A percentile compares a stretch with the other conserved stretches of the same genome.
Evolutionary conservation across 2,888 invertebrate species (phyloP).

Genomic region (Standfussiana lucernea): DNA sequence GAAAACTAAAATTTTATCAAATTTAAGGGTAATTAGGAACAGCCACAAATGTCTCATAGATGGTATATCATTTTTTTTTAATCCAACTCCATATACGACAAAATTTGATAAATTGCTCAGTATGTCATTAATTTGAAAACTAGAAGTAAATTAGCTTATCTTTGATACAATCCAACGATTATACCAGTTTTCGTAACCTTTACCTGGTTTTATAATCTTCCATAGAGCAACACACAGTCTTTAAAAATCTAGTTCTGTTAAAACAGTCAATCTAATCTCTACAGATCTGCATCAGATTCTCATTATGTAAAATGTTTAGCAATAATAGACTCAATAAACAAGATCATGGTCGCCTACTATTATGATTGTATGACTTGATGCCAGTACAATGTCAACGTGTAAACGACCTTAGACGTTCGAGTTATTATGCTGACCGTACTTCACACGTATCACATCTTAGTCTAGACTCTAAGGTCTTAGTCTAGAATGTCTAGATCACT

Average conservation of each 20-base stretch:
- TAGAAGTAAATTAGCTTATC: not conserved
- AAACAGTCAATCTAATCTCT: not conserved
- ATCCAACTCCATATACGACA: not conserved
- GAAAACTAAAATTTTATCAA: not conserved
- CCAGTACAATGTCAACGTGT: slow-evolving; percentile 72
- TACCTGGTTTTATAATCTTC: not conserved
- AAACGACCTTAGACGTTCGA: slow-evolving; percentile 69
- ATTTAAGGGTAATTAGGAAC: not conserved
- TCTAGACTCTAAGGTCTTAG: slow-evolving; percentile 28
- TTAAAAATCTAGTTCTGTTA: slow-evolving; percentile 2
- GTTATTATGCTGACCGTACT: slow-evolving; percentile 39
- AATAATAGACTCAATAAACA: slow-evolving; percentile 47
- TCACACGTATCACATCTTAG: slow-evolving; percentile 40
- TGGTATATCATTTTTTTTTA: not conserved
- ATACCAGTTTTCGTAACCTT: not conserved
- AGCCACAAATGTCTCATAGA: not conserved
- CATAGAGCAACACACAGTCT: not conserved
- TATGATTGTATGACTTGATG: slow-evolving; percentile 28
- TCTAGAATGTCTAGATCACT: slow-evolving; percentile 26
- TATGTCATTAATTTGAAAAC: not conserved
- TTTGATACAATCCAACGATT: not conserved
- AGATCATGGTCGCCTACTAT: slow-evolving; percentile 75
- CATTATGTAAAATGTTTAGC: slow-evolving; percentile 25
- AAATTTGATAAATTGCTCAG: not conserved
- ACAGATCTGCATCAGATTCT: slow-evolving; percentile 13